Conservation (phyloP, 2,113 vertebrate genomes). For the Zosterops lateralis region DNA sequence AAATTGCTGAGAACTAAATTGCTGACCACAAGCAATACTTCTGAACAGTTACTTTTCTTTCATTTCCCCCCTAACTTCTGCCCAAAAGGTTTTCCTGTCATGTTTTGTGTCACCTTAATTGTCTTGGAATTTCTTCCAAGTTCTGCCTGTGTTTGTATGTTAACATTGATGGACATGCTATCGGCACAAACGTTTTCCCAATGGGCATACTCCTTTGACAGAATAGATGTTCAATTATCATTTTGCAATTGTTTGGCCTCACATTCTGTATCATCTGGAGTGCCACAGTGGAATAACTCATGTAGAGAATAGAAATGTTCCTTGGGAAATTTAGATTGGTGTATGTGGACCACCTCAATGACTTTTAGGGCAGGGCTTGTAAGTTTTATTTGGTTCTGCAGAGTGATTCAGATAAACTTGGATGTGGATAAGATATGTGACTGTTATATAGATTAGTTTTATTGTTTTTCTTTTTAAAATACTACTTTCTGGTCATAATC, state of each 20-base stretch:
- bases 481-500: background rate
- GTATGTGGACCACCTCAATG: background rate
- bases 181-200: background rate
- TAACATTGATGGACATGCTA: background rate
- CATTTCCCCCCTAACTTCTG: background rate
- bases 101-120: background rate
- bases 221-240: background rate
- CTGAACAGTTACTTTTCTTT: background rate
- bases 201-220: background rate
- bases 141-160: background rate
- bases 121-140: background rate
- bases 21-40: background rate
- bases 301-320: background rate
- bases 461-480: background rate
- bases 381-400: background rate
- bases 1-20: background rate
- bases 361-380: background rate
- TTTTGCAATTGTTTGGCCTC: background rate
- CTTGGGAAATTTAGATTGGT: background rate
- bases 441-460: background rate
- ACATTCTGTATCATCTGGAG: rapidly evolving
- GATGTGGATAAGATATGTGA: background rate
- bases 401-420: background rate
- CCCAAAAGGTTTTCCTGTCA: rapidly evolving
- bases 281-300: background rate